Evolutionary conservation across 64 coral and sea anemone genomes (phyloP).

Genomic region (Anthopleura sola): DNA sequence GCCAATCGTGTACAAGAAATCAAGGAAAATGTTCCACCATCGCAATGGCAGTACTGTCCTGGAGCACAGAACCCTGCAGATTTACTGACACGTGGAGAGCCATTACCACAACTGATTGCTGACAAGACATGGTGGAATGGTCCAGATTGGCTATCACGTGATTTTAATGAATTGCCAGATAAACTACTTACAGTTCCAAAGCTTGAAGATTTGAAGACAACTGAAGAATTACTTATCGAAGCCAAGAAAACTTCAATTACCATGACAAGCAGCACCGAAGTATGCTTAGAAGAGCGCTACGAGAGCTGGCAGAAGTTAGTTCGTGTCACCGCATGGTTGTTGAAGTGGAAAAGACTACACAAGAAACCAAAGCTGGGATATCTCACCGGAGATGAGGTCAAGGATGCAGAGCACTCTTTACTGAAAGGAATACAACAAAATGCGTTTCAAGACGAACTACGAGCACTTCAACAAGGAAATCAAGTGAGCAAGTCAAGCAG

Average conservation of each 20-base stretch:
- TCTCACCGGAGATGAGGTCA: too few species aligned
- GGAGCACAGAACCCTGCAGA: not conserved
- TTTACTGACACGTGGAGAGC: not conserved
- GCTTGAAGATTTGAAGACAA: not conserved
- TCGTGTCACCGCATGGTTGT: not conserved
- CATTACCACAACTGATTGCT: not conserved
- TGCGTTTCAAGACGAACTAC: not conserved
- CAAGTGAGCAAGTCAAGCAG: not conserved
- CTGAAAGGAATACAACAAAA: too few species aligned
- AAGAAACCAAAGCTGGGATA: too few species aligned
- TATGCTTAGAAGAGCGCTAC: not conserved
- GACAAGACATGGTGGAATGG: not conserved
- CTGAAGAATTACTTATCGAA: too few species aligned
- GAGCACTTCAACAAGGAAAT: not conserved
- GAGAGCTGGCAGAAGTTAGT: not conserved
- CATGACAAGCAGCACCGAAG: too few species aligned
- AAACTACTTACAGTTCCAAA: too few species aligned
- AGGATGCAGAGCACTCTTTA: too few species aligned
- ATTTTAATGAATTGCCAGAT: not conserved
- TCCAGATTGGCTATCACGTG: not conserved
- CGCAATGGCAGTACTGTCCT: not conserved
- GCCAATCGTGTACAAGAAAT: constrained; percentile 24
- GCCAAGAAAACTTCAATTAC: too few species aligned
- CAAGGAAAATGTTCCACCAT: not conserved
- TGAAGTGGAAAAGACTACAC: not conserved